Base-by-base conservation (phyloP, 2,888 invertebrate genomes). In the Heteropelma amictum region DNA sequence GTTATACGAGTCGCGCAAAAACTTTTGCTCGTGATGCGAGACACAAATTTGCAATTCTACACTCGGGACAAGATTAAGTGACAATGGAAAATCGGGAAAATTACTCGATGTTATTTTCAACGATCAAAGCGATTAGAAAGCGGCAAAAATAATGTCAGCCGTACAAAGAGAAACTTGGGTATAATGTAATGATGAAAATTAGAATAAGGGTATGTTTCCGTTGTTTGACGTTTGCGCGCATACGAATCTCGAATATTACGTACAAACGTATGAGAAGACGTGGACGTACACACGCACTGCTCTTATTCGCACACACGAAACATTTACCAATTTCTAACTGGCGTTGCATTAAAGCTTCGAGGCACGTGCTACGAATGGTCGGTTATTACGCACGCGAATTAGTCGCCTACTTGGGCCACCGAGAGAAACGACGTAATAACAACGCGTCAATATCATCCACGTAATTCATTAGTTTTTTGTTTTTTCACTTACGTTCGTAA, bases 351-450 rank as follows among this genome's bases (percentile, higher is more conserved):
- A 82, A 80, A 81, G 77, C 79, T 72, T 65, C 76, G 80, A 73
- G 79, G 81, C 83, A 82, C 83, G 82, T 83, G 83, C 79, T 79
- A 67, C 79, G 81, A 83, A 81, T 82, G 81, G 81, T 73, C 81
- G 79, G 79, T 83, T 83, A 83, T 83, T 81, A 81, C 80, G 79
- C 83, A 80, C 77, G 79, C 81, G 77, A 82, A 82, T 81, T 82
- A 80, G 82, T 71, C 77, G 79, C 78, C 70, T 80, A 76, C 80
- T 79, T 79, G 76, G 67, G 26, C 35, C 56, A 14, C 49, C 14
- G 45, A 67, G 67, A 56, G 72, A 51, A 71, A 40, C 54, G 28
- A 54, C 65, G 33, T 63, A 35, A 33, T 54, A 67, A 58, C 58
- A 26, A 3, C 12, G 10, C 40, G 42, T 47, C 42, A 65, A 61